Percentiles rank a stretch among this genome's conserved stretches.
These are phyloP conservation scores for Halocaridina rubra DNA, from an alignment of 2,888 invertebrate genomes.

Conservation along the genomic window DNA sequence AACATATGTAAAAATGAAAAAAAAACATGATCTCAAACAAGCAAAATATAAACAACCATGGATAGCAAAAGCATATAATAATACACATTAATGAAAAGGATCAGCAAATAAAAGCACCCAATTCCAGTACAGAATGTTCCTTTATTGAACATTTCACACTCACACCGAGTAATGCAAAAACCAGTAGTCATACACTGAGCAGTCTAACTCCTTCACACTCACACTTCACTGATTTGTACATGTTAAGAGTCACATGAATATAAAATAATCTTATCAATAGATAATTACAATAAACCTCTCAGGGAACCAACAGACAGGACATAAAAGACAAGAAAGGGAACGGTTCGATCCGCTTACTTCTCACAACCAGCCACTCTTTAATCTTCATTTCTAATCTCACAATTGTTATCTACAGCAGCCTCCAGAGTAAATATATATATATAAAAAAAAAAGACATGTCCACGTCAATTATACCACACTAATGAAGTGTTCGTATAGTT, in stretches of 20 bases:
- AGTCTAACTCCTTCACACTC: slow-evolving; percentile 58
- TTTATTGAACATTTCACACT: slow-evolving; percentile 55
- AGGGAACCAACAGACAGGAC: slow-evolving; percentile 57
- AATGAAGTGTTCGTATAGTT: slow-evolving; percentile 51
- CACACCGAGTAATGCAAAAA: slow-evolving; percentile 57
- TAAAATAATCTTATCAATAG: slow-evolving; percentile 47
- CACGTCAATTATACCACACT: slow-evolving; percentile 42
- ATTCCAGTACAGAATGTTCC: slow-evolving; percentile 47
- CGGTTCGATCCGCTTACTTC: slow-evolving; percentile 40
- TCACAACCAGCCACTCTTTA: slow-evolving; percentile 49
- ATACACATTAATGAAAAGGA: too few relatives aligned
- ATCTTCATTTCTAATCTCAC: neutral
- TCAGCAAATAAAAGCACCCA: neutral
- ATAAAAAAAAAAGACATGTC: slow-evolving; percentile 42
- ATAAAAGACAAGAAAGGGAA: slow-evolving; percentile 50
- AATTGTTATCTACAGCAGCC: slow-evolving; percentile 26
- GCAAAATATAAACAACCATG: too few relatives aligned
- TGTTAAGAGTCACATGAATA: slow-evolving; percentile 46
- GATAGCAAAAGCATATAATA: too few relatives aligned
- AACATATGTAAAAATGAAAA: too few relatives aligned
- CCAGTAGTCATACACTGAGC: slow-evolving; percentile 53
- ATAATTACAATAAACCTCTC: slow-evolving; percentile 54
- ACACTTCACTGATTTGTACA: slow-evolving; percentile 56
- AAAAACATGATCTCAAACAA: too few relatives aligned
- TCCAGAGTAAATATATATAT: neutral